phyloP scores from a whole-genome alignment of 2,888 invertebrate species.

The Calameuta idolon region DNA sequence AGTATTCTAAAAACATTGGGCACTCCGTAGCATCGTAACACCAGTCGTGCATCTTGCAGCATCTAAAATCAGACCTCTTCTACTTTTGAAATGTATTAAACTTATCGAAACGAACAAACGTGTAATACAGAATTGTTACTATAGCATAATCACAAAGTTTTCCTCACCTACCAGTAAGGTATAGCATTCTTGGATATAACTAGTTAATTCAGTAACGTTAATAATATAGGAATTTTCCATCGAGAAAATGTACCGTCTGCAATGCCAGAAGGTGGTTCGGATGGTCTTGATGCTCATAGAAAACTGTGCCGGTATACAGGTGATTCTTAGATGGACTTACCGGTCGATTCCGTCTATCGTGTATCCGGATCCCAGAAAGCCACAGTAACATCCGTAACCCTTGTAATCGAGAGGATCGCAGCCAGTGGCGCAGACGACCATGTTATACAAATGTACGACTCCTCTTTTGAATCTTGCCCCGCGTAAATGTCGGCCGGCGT shows the following conservation, averaged over 20 bases:
- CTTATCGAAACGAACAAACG: not conserved
- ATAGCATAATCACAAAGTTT: not conserved
- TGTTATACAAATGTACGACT: slow-evolving; percentile 84
- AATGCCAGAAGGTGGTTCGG: not conserved
- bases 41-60: slow-evolving; percentile 87
- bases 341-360: slow-evolving; percentile 86
- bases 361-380: slow-evolving; percentile 84
- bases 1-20: slow-evolving; percentile 84
- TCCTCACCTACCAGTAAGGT: not conserved
- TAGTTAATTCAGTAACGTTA: not conserved
- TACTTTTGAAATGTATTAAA: not conserved
- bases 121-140: not conserved
- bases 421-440: slow-evolving; percentile 87
- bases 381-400: slow-evolving; percentile 92
- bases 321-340: slow-evolving; percentile 63
- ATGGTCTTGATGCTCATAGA: not conserved
- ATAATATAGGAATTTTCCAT: not conserved
- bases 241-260: not conserved
- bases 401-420: slow-evolving; percentile 87
- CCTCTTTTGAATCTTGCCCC: slow-evolving; percentile 75
- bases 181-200: not conserved
- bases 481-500: not conserved
- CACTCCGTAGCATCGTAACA: slow-evolving; percentile 86
- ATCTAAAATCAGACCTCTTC: slow-evolving; percentile 58
- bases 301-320: not conserved